phyloP scores from a whole-genome alignment of 2,797 vertebrate species.

The Otolemur crassicaudatus region DNA sequence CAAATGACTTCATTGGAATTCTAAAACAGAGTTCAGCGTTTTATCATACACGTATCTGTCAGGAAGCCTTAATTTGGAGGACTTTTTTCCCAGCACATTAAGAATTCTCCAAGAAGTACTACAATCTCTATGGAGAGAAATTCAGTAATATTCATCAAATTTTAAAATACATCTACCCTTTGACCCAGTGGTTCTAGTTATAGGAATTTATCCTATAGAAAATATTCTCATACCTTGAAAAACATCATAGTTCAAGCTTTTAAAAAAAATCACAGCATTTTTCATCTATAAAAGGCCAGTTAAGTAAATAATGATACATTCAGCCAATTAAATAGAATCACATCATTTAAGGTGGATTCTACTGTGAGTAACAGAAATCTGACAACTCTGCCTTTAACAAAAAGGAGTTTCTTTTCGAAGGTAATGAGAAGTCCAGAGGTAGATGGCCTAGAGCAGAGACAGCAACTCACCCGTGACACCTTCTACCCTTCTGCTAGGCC shows the following conservation, averaged over 20 bases:
- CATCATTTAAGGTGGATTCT: conserved; percentile 27
- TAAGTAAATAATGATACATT: not conserved
- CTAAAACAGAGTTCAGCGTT: conserved; percentile 31
- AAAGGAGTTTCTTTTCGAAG: not conserved
- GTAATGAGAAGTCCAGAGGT: not conserved
- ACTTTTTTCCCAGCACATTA: not conserved
- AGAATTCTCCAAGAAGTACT: conserved; percentile 48
- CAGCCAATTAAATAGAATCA: not conserved
- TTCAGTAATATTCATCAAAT: not conserved
- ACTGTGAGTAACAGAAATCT: not conserved
- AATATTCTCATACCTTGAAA: not conserved
- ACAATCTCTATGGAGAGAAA: not conserved
- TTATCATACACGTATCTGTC: not conserved
- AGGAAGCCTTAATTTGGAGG: not conserved
- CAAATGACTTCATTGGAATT: conserved; percentile 20
- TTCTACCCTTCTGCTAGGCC: not conserved
- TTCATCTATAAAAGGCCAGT: not conserved
- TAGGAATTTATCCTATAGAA: conserved; percentile 8
- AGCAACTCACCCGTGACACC: not conserved
- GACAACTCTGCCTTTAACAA: not conserved
- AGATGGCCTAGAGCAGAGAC: not conserved
- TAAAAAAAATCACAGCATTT: not conserved
- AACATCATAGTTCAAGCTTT: not conserved
- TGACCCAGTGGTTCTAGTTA: conserved; percentile 11
- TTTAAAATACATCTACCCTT: not conserved